phyloP scores from a whole-genome alignment of 92 coral and sea anemone species.

The Meandrina meandrites region DNA sequence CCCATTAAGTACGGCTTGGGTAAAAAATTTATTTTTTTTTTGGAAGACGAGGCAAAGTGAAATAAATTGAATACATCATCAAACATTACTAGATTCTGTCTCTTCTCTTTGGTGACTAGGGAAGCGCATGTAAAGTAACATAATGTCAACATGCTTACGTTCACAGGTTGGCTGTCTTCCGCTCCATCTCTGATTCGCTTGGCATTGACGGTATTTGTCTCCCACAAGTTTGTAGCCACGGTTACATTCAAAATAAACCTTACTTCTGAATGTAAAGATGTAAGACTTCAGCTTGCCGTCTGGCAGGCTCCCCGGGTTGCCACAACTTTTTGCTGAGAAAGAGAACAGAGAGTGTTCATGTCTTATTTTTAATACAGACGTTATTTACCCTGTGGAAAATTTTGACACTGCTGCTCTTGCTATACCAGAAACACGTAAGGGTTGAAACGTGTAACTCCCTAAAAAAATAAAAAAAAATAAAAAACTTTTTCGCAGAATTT shows the following conservation, averaged over 20 bases:
- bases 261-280: conserved; percentile 65
- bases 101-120: too few species aligned
- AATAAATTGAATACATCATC: not conserved
- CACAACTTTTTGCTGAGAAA: conserved; percentile 77
- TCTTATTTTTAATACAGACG: not conserved
- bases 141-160: conserved; percentile 31
- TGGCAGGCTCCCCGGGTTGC: conserved; percentile 67
- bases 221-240: conserved; percentile 57
- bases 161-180: conserved; percentile 66
- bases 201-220: conserved; percentile 67
- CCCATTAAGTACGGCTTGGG: too few species aligned
- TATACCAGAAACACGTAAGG: too few species aligned
- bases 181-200: conserved; percentile 78
- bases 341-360: not conserved
- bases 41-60: not conserved
- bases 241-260: conserved; percentile 63
- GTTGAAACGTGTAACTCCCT: too few species aligned
- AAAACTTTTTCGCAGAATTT: too few species aligned
- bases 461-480: too few species aligned
- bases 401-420: too few species aligned
- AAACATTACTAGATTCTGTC: too few species aligned
- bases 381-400: too few species aligned
- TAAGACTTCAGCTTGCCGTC: conserved; percentile 63
- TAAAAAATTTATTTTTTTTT: too few species aligned
- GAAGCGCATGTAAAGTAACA: not conserved